These are phyloP conservation scores for Plebejus argus DNA, from an alignment of 2,888 invertebrate genomes.

Conservation along the genomic window DNA sequence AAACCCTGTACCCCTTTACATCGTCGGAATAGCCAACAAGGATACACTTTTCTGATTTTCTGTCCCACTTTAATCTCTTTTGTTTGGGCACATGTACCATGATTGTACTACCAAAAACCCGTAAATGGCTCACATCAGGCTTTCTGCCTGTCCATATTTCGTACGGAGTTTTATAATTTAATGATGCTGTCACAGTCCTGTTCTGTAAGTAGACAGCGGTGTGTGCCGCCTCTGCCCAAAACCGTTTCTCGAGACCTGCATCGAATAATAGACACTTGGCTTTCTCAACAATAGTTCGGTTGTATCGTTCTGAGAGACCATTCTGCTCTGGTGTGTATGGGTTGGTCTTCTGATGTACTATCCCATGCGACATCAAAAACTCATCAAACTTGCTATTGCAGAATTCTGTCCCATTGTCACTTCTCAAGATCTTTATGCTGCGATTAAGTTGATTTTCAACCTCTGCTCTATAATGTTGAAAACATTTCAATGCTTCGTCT, in stretches of 20 bases:
- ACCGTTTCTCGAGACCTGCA: slow-evolving; percentile 26
- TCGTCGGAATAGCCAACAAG: slow-evolving; percentile 44
- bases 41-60: slow-evolving; percentile 36
- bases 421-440: slow-evolving; percentile 30
- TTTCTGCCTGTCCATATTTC: too few relatives aligned
- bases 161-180: too few relatives aligned
- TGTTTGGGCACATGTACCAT: too few relatives aligned
- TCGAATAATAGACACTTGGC: slow-evolving; percentile 39
- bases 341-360: slow-evolving; percentile 38
- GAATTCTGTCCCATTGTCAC: slow-evolving; percentile 28
- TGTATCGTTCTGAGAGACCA: slow-evolving; percentile 41
- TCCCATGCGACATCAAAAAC: slow-evolving; percentile 34
- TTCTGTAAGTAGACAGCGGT: slow-evolving; percentile 36
- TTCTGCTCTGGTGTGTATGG: slow-evolving; percentile 42
- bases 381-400: slow-evolving; percentile 14
- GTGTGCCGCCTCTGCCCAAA: slow-evolving; percentile 34
- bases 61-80: too few relatives aligned
- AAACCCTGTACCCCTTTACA: slow-evolving; percentile 43
- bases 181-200: slow-evolving; percentile 16
- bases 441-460: slow-evolving; percentile 33
- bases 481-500: slow-evolving; percentile 25
- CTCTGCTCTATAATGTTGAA: slow-evolving; percentile 24
- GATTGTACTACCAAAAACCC: too few relatives aligned
- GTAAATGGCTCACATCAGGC: too few relatives aligned
- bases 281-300: slow-evolving; percentile 41